Conservation (phyloP, 2,113 vertebrate genomes). For the Tauraco erythrolophus region DNA sequence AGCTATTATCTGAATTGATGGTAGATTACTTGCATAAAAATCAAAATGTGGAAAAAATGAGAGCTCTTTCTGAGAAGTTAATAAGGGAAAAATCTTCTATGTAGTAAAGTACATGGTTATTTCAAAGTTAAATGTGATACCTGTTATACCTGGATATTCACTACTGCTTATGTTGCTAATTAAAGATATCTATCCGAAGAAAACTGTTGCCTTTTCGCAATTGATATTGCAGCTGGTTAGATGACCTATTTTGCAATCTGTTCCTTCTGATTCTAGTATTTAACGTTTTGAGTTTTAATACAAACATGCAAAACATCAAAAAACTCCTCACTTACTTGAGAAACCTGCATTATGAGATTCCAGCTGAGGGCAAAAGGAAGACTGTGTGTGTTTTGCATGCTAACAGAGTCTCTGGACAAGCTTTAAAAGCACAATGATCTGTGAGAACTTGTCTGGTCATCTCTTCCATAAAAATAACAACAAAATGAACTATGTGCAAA, state of each 20-base stretch:
- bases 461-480: not conserved
- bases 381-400: fast-evolving
- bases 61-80: not conserved
- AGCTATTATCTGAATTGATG: not conserved
- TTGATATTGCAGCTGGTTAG: not conserved
- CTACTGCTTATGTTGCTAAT: not conserved
- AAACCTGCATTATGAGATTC: not conserved
- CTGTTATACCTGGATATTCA: not conserved
- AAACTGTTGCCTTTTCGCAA: not conserved
- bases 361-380: not conserved
- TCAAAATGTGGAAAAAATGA: not conserved
- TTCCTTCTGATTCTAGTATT: not conserved
- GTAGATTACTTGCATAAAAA: not conserved
- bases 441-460: not conserved
- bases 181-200: not conserved
- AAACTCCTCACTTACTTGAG: not conserved
- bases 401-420: not conserved
- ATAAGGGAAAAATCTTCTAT: not conserved
- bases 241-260: not conserved
- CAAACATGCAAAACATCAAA: not conserved
- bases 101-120: not conserved
- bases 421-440: not conserved
- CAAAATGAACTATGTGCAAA: not conserved
- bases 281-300: not conserved
- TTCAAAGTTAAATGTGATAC: not conserved